These are phyloP conservation scores for Phthorimaea operculella DNA, from an alignment of 1,140 invertebrate genomes.

Conservation along the genomic window DNA sequence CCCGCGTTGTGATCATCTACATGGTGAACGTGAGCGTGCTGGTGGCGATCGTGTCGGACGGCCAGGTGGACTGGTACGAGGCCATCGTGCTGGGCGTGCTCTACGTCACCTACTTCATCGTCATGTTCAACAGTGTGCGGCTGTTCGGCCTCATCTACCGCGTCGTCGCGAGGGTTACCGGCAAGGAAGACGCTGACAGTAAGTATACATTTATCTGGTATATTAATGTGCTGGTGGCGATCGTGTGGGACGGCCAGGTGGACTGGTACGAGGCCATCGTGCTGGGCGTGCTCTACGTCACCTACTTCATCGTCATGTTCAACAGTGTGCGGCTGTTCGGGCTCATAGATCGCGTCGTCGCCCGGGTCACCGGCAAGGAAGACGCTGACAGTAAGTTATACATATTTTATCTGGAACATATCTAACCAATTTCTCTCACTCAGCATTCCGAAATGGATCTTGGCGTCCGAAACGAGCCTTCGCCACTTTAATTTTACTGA, in stretches of 20 bases:
- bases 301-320: slow-evolving; percentile 69
- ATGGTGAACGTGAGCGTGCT: slow-evolving; percentile 80
- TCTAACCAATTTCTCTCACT: no score
- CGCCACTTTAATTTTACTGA: no score
- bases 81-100: slow-evolving; percentile 75
- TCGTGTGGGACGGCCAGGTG: slow-evolving; percentile 84
- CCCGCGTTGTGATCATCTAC: slow-evolving; percentile 87
- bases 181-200: neutral
- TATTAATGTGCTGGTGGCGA: slow-evolving; percentile 74
- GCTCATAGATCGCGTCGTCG: slow-evolving; percentile 21
- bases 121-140: slow-evolving; percentile 57
- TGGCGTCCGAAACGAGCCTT: no score
- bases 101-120: slow-evolving; percentile 72
- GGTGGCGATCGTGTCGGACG: slow-evolving; percentile 83
- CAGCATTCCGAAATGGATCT: no score
- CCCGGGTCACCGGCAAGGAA: neutral
- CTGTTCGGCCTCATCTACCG: slow-evolving; percentile 31
- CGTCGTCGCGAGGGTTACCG: slow-evolving; percentile 9
- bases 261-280: slow-evolving; percentile 82
- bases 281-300: slow-evolving; percentile 76
- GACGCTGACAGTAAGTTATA: neutral
- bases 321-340: slow-evolving; percentile 48
- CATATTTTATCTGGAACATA: no score
- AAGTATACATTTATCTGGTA: neutral
- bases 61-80: slow-evolving; percentile 82